A percentile compares a stretch with the other conserved stretches of the same genome.
phyloP scores from a whole-genome alignment of 2,888 invertebrate species.

The Stenolophus ochropezus region DNA sequence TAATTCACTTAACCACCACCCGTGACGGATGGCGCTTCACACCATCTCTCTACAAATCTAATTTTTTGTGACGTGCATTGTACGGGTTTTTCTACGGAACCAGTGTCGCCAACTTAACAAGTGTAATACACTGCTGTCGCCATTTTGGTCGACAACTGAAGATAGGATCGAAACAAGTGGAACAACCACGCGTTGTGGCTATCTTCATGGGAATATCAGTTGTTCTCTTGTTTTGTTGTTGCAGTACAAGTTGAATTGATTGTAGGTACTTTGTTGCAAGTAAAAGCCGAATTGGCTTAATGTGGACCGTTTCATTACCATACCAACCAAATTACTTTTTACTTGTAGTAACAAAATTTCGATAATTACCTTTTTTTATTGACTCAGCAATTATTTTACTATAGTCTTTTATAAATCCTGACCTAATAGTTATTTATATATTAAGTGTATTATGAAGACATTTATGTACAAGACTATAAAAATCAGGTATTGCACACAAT shows the following conservation, averaged over 20 bases:
- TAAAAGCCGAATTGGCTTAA: not conserved
- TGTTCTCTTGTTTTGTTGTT: conserved; percentile 24
- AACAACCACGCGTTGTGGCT: conserved; percentile 26
- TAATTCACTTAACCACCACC: conserved; percentile 21
- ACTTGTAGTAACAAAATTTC: too few species aligned
- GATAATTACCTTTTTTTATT: too few species aligned
- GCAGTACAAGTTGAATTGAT: conserved; percentile 13
- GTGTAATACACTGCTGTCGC: conserved; percentile 30
- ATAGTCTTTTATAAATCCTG: too few species aligned
- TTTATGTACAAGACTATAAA: too few species aligned
- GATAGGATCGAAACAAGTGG: conserved; percentile 27
- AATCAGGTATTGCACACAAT: too few species aligned
- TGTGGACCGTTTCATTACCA: too few species aligned
- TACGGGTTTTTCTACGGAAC: not conserved
- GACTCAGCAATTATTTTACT: too few species aligned
- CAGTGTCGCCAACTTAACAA: conserved; percentile 10
- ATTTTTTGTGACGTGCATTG: conserved; percentile 14
- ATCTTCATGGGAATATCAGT: conserved; percentile 32
- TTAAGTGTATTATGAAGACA: too few species aligned
- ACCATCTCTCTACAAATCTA: conserved; percentile 10
- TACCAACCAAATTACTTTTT: too few species aligned
- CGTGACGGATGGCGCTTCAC: conserved; percentile 41
- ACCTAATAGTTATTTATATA: too few species aligned
- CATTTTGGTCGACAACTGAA: not conserved
- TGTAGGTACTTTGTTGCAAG: not conserved